Evolutionary conservation across 1,140 invertebrate genomes (phyloP), one percentile per base, ranked within the genome.

Genomic region (Maniola jurtina): DNA sequence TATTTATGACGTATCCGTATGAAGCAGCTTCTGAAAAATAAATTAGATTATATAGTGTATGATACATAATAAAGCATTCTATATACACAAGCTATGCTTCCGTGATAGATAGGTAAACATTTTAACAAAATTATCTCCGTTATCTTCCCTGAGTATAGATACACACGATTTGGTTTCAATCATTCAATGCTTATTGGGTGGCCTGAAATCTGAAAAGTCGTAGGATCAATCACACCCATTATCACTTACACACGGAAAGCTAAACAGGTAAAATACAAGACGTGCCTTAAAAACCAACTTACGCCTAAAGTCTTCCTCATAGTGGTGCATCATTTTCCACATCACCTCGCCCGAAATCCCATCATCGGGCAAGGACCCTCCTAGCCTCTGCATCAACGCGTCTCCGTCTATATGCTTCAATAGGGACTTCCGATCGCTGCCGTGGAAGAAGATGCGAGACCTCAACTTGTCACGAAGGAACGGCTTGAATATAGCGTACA

Each of bases 401-500:
- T 94, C 94, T 16, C 95, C 93, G n/a, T 94, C 93, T 7, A 98
- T 91, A 75, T 96, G 92, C 66, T 95, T 91, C 73, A 97, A 94
- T 35, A 98, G 86, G 0, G 96, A 96, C 70, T 95, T 93, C 47
- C 95, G 92, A 81, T 98, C 95, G 0, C 92, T 94, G 8, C 96
- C 96, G 77, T 98, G 96, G 92, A 97, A 97, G 71, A 94, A 92
- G 42, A 97, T 96, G 58, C 95, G 93, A 40, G 84, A 93, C 62
- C 93, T 93, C 11, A 96, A 81, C 77, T 96, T 97, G 73, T 96
- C 95, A 13, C 93, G 92, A 7, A 98, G 85, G 82, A 98, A 97
- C 5, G 96, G 97, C 80, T 97, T 98, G 80, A 97, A 96, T n/a
- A 98, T 92, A 0, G 95, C 93, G 79, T 97, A 98, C 2, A 98